phyloP scores from a whole-genome alignment of 1,140 invertebrate species.

The Anoplophora glabripennis region DNA sequence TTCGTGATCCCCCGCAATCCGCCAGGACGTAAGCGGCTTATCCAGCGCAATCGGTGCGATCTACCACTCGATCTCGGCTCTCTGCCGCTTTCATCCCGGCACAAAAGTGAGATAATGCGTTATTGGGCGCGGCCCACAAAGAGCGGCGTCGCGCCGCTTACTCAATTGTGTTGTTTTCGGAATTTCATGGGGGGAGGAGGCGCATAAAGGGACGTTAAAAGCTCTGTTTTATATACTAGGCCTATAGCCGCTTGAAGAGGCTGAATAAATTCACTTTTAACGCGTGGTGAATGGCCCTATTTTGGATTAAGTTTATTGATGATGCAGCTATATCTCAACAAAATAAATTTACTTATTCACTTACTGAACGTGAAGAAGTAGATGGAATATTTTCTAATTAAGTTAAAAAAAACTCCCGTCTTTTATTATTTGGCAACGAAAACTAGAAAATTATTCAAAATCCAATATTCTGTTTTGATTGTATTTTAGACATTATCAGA shows the following conservation, averaged over 20 bases:
- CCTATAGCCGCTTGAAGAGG: not conserved
- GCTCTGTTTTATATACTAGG: constrained; percentile 17
- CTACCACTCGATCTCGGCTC: constrained; percentile 21
- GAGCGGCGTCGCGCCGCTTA: constrained; percentile 2
- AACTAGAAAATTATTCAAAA: too few species aligned
- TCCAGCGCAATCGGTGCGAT: constrained; percentile 2
- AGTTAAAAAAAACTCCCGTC: too few species aligned
- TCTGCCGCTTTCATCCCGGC: constrained; percentile 21
- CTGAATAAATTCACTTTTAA: too few species aligned
- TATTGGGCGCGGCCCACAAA: constrained; percentile 10
- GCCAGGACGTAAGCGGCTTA: constrained; percentile 7
- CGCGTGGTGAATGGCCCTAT: too few species aligned
- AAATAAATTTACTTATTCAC: too few species aligned
- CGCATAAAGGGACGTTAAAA: constrained; percentile 14
- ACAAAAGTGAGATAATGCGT: constrained; percentile 27
- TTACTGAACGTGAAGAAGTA: too few species aligned
- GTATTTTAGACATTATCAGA: too few species aligned
- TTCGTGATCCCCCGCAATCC: not conserved
- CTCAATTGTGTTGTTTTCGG: constrained; percentile 11
- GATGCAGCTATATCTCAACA: too few species aligned
- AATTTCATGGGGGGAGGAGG: constrained; percentile 11
- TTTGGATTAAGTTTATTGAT: too few species aligned
- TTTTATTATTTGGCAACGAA: too few species aligned
- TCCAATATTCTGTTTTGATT: too few species aligned
- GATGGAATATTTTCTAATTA: too few species aligned